Conservation (phyloP, 2,113 vertebrate species). For the Pseudolaguvia tuberculata region DNA sequence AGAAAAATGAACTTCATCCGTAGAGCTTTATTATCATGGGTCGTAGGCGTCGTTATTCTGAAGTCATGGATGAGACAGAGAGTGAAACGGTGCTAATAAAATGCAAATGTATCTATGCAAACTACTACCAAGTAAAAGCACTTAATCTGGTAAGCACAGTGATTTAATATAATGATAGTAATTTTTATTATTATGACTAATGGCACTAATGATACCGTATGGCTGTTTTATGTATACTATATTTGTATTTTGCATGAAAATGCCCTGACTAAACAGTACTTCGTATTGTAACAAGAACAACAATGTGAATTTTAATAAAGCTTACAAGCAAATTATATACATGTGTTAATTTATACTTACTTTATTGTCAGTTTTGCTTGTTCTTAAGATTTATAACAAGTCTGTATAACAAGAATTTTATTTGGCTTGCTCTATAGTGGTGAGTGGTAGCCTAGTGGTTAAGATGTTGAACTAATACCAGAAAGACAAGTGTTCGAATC, state of each 20-base stretch:
- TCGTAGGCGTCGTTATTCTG: neutral
- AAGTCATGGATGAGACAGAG: neutral
- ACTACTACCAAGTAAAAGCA: neutral
- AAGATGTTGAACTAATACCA: too few relatives aligned
- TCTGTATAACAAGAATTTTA: neutral
- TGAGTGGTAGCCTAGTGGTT: too few relatives aligned
- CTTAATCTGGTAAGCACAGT: neutral
- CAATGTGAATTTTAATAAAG: neutral
- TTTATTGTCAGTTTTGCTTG: neutral
- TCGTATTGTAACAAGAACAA: neutral
- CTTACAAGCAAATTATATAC: neutral
- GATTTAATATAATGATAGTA: conserved; percentile 5
- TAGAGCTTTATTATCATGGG: neutral
- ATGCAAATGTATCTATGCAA: neutral
- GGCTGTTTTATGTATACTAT: neutral
- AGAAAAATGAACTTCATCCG: neutral
- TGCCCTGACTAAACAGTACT: neutral
- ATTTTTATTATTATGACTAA: neutral
- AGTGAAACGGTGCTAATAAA: neutral
- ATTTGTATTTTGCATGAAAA: neutral
- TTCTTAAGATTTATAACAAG: neutral
- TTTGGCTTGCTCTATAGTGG: neutral
- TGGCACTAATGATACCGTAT: neutral
- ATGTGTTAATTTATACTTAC: too few relatives aligned
- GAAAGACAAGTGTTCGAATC: too few relatives aligned